phyloP scores from a whole-genome alignment of 2,113 vertebrate species.

The Corydoras maculifer region DNA sequence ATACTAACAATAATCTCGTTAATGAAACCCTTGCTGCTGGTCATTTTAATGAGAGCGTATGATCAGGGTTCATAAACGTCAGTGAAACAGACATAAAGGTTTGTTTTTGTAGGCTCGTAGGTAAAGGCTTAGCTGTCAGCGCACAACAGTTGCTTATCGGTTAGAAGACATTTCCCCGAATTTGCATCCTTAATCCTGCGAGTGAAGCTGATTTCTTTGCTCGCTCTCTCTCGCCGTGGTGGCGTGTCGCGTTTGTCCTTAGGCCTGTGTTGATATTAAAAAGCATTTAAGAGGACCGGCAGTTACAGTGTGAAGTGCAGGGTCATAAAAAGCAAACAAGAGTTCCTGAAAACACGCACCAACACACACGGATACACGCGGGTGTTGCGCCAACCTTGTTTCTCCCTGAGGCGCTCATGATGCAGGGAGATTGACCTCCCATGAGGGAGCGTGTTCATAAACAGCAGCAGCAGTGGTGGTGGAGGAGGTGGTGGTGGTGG shows the following conservation, averaged over 20 bases:
- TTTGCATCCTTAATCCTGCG: too few relatives aligned
- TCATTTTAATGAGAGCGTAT: too few relatives aligned
- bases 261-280: constrained; percentile 56
- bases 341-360: constrained; percentile 31
- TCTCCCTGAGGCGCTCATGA: constrained; percentile 25
- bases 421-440: constrained; percentile 34
- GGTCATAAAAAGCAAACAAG: constrained; percentile 45
- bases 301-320: constrained; percentile 29
- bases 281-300: constrained; percentile 51
- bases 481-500: too few relatives aligned
- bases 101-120: too few relatives aligned
- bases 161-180: too few relatives aligned
- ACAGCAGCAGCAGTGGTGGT: not conserved
- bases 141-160: too few relatives aligned
- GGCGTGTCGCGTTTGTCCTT: constrained; percentile 21
- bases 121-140: too few relatives aligned
- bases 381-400: constrained; percentile 8
- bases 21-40: too few relatives aligned
- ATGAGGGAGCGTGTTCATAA: constrained; percentile 24
- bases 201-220: constrained; percentile 21
- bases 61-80: too few relatives aligned
- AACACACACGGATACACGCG: constrained; percentile 36
- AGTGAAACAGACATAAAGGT: too few relatives aligned
- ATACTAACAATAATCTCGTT: too few relatives aligned
- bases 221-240: not conserved